Conservation (phyloP, 2,797 vertebrate genomes). For the Ispidina picta region DNA sequence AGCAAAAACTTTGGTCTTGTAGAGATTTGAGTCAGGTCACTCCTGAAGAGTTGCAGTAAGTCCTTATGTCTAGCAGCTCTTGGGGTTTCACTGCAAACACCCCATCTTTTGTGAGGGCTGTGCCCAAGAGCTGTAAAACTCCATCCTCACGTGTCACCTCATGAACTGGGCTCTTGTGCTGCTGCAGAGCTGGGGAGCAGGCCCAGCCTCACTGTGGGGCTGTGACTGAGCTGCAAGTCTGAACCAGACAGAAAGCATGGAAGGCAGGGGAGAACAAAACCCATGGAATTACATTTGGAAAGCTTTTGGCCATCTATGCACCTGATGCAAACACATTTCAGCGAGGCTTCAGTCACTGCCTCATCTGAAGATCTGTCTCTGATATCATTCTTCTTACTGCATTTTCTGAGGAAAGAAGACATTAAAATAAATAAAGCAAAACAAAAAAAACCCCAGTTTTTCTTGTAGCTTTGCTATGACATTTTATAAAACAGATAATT, state of each 20-base stretch:
- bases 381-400: neutral
- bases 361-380: neutral
- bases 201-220: neutral
- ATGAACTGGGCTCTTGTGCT: neutral
- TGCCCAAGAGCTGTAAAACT: neutral
- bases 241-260: neutral
- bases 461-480: neutral
- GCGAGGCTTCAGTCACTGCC: neutral
- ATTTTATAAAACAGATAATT: neutral
- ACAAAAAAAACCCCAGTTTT: neutral
- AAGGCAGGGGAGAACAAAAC: neutral
- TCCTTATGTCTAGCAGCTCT: neutral
- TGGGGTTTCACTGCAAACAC: neutral
- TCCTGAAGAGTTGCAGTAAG: neutral
- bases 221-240: neutral
- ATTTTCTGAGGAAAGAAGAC: neutral
- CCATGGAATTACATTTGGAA: neutral
- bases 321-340: neutral
- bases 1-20: neutral
- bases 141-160: accelerated
- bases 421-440: neutral
- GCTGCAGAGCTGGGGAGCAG: neutral
- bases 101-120: neutral
- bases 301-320: neutral
- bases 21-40: neutral